Evolutionary conservation across 2,113 vertebrate genomes (phyloP), one percentile per base, ranked within the genome.

Genomic region (Podilymbus podiceps): DNA sequence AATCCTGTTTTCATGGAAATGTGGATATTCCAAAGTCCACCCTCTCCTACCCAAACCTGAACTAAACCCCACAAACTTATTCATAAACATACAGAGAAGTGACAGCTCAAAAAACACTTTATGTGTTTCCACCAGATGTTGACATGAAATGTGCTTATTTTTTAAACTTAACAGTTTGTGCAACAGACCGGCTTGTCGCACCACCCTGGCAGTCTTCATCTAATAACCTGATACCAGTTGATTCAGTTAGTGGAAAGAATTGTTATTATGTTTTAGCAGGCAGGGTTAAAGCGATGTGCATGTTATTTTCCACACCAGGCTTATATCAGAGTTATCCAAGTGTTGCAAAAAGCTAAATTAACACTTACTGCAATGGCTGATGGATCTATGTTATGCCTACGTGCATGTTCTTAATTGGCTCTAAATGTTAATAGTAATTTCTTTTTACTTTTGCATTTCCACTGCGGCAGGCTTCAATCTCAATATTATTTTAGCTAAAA

Each of bases 401-500:
- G 5, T 19, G 21, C 80, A 81, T 35, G 49, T 25, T 88, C 72
- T 75, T 79, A 17, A 21, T 17, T 64, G 78, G 79, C 21, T 76
- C 62, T 50, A 85, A 67, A 96, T 85, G 44, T 78, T 71, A 59
- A 81, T 25, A 33, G 27, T 12, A 14, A 67, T n/a, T 78, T 82
- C 15, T 69, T 76, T 67, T 62, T 66, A 66, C 71, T 85, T 97
- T 72, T 81, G 16, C 46, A 49, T 92, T 95, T 92, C 60, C 89
- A 92, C 79, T 68, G 67, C 27, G 53, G 40, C 64, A 94, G 86
- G 27, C 58, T 86, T 95, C 72, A 93, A 77, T 75, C 85, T 77
- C 88, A 94, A 30, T 67, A 66, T 82, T 85, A 93, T 96, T 97
- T 95, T 69, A 94, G 71, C 46, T 90, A 85, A 68, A 97, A 90